These are phyloP conservation scores for Ornithorhynchus anatinus DNA, from an alignment of 2,113 vertebrate genomes.

Conservation along the genomic window DNA sequence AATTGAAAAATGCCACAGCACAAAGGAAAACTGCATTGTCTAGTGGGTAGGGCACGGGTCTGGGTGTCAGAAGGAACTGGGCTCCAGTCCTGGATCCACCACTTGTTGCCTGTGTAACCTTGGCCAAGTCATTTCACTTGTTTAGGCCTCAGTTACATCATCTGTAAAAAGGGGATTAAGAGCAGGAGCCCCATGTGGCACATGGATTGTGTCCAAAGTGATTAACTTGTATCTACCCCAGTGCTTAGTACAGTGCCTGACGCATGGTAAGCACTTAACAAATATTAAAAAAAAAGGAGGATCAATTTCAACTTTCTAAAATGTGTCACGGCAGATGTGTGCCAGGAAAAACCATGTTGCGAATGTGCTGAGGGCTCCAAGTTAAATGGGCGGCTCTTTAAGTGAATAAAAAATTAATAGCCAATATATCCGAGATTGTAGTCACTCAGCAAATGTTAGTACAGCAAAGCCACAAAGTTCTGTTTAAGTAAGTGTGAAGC, in stretches of 20 bases:
- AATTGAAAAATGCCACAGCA: too few relatives aligned
- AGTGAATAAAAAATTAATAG: neutral
- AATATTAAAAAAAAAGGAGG: neutral
- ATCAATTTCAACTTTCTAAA: neutral
- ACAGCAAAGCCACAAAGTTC: conserved; percentile 1
- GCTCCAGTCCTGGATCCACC: too few relatives aligned
- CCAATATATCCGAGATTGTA: neutral
- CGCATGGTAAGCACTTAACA: too few relatives aligned
- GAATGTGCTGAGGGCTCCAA: neutral
- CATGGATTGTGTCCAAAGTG: too few relatives aligned
- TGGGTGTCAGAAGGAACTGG: neutral
- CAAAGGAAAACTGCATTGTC: too few relatives aligned
- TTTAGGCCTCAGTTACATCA: too few relatives aligned
- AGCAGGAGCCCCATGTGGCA: too few relatives aligned
- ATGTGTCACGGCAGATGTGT: neutral
- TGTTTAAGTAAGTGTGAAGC: conserved; percentile 5
- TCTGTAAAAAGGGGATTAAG: too few relatives aligned
- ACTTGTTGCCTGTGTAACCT: too few relatives aligned
- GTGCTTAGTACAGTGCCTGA: too few relatives aligned
- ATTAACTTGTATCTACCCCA: too few relatives aligned
- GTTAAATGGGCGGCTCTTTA: neutral
- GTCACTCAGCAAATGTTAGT: neutral
- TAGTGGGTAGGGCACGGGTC: neutral
- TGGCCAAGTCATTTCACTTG: too few relatives aligned
- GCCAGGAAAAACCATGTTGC: neutral